phyloP scores from a whole-genome alignment of 2,797 vertebrate species.

The Enteromius thamalakanensis region DNA sequence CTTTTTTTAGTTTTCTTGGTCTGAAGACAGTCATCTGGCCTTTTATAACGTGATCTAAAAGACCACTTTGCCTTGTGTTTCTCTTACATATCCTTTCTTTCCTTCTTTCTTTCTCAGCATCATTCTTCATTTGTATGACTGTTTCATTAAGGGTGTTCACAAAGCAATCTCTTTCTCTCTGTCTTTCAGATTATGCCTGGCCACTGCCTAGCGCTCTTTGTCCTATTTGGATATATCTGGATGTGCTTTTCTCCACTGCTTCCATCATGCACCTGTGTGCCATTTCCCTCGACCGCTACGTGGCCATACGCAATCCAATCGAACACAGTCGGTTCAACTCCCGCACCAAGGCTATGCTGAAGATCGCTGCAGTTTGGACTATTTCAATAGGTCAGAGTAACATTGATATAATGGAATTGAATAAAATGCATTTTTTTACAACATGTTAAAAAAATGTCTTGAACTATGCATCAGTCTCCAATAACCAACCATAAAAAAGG shows the following conservation, averaged over 20 bases:
- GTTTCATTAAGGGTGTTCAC: slow-evolving; percentile 1
- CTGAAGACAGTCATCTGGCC: neutral
- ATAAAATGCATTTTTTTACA: neutral
- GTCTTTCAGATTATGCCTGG: slow-evolving; percentile 89
- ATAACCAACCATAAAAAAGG: neutral
- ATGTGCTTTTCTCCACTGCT: slow-evolving; percentile 96
- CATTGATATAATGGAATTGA: neutral
- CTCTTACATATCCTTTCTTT: neutral
- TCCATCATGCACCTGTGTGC: slow-evolving; percentile 99
- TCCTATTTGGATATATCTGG: slow-evolving; percentile 98
- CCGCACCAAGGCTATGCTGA: slow-evolving; percentile 98
- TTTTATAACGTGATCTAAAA: slow-evolving; percentile 3
- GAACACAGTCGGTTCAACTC: slow-evolving; percentile 99
- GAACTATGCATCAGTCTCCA: neutral
- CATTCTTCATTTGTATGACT: neutral
- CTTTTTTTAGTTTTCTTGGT: slow-evolving; percentile 7
- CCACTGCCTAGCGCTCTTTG: slow-evolving; percentile 92
- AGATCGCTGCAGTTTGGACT: slow-evolving; percentile 98
- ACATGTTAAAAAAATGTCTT: neutral
- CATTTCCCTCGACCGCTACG: slow-evolving; percentile 97
- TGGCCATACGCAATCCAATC: slow-evolving; percentile 98
- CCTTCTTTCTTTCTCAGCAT: neutral
- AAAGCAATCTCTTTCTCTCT: neutral
- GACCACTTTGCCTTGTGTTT: slow-evolving; percentile 3
- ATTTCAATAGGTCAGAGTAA: slow-evolving; percentile 90